A percentile compares a stretch with the other conserved stretches of the same genome.
Conservation (phyloP, 1,140 invertebrate species). For the Drosophila yakuba region DNA sequence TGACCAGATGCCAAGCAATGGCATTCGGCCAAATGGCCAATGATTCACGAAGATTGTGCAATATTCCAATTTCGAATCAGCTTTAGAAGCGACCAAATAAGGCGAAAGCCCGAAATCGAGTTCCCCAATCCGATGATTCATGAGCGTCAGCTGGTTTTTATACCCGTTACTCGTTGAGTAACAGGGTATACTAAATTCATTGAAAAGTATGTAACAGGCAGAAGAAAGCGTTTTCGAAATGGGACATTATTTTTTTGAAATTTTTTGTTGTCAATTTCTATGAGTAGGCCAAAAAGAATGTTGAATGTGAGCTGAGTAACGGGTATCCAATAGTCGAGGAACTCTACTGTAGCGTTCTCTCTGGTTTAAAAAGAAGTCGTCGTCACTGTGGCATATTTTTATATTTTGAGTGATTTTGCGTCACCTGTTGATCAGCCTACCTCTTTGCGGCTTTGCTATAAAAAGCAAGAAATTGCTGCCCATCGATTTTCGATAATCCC, state of each 20-base stretch:
- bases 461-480: conserved; percentile 3
- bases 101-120: conserved; percentile 43
- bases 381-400: conserved; percentile 33
- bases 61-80: conserved; percentile 33
- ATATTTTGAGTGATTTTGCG: conserved; percentile 20
- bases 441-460: background rate
- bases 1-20: conserved; percentile 2
- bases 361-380: conserved; percentile 26
- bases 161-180: too few relatives aligned
- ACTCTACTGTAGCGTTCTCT: too few relatives aligned
- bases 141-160: conserved; percentile 4
- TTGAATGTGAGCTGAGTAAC: too few relatives aligned
- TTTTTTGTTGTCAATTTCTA: too few relatives aligned
- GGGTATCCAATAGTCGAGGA: too few relatives aligned
- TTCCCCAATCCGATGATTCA: conserved; percentile 49
- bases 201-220: too few relatives aligned
- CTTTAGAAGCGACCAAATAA: conserved; percentile 55
- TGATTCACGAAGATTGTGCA: conserved; percentile 37
- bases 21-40: conserved; percentile 11
- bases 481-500: background rate
- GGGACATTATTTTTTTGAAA: too few relatives aligned
- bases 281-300: too few relatives aligned
- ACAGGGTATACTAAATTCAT: too few relatives aligned
- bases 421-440: conserved; percentile 17
- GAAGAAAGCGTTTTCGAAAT: too few relatives aligned